Base-by-base conservation (phyloP, 2,797 vertebrate species). In the Cirrhinus mrigala region DNA sequence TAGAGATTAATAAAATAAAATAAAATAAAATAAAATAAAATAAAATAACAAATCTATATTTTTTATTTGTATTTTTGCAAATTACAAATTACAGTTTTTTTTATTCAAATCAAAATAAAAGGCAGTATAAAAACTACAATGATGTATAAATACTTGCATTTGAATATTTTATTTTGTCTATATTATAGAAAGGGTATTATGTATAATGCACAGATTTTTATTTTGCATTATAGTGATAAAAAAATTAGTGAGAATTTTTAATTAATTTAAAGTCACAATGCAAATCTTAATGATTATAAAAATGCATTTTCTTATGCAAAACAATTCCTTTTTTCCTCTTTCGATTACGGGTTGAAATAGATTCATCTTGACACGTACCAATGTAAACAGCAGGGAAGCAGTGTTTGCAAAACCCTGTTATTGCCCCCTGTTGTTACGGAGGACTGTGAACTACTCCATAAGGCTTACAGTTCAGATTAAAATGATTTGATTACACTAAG, bases 401-500 rank as follows among this genome's bases (percentile, higher is more conserved):
- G 64, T 48, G 50, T 29, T 46, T 80, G 84, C 85, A 90, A 85
- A 27, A 69, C 56, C 48, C 40, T 58, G 75, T 88, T 91, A 87
- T 85, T 82, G 48, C 86, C 58, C 29, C 84, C 68, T 54, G 87
- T 69, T 83, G 44, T 86, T 84, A 58, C 78, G 84, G 70, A 89
- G 85, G 79, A 89, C 79, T 83, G 87, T 69, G 84, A 70, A 90
- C 83, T 64, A 79, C 69, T 44, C n/a, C 37, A 62, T 78, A 58
- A 88, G 80, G 70, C 77, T 91, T 87, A 82, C 82, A 81, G 84
- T 83, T 83, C 56, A 80, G 80, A 91, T 89, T 76, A 82, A 91
- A 88, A 91, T 86, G 81, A 82, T 76, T 82, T 88, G 85, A 89
- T 90, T 88, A 90, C 85, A 88, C 87, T 75, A 83, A 88, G 86